Base-by-base conservation (phyloP, 1,140 invertebrate genomes). In the Capitella teleta region DNA sequence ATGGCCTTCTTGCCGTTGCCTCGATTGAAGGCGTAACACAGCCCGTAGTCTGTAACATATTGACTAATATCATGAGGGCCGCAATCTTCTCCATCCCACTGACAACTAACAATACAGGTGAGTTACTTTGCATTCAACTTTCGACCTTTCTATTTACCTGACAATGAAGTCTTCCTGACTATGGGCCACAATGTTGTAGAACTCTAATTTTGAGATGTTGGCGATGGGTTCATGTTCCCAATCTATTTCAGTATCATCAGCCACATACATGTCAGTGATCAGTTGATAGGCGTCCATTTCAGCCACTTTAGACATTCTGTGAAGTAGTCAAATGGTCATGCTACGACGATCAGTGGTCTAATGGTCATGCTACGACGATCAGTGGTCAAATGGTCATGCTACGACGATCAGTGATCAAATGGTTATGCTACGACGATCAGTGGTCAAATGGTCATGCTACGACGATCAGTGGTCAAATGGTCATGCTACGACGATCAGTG, bases 21-120 rank as follows among this genome's bases (percentile, higher is more conserved):
- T 32, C 8, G 30, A 34, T 57, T 59, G 34, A 59, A 61, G 10
- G 50, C 56, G 46, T 54, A 62, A 28, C 61, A 62, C 0, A 59
- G 51, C 5, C 61, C 61, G 44, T 59, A 55, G 36, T 62, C 61
- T 4, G 61, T 62, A 1, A 61, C 36, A 2, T 49, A 47, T n/a
- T 34, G 16, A 2, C 45, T 55, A 49, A 62, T 61, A 30, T 60
- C 52, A 0, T 58, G 49, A 24, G 52, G 40, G 6, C 49, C 52
- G 26, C 58, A 61, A 24, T 24, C n/a, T 25, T 36, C 42, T 10
- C 47, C 51, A 26, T 51, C 42, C 61, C 61, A 61, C 18, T 32
- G 32, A 52, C 57, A 60, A 32, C 8, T 10, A 8, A 8, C 8
- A 32, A 32, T 32, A 8, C n/a, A 10, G 8, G 8, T 10, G n/a